phyloP scores from a whole-genome alignment of 1,140 invertebrate genomes.

The Heliothis subflexa region DNA sequence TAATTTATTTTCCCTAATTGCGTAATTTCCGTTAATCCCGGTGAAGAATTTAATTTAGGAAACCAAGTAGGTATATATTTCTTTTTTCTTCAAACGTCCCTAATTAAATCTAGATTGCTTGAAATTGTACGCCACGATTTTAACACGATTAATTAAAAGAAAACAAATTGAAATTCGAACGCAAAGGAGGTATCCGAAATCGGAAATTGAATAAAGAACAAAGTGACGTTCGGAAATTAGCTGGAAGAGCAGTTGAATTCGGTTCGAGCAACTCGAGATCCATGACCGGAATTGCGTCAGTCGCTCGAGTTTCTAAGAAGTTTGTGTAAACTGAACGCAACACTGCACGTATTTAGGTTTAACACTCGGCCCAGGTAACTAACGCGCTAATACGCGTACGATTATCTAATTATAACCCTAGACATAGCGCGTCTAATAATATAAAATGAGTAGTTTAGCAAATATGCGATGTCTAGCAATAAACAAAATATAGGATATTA shows the following conservation, averaged over 20 bases:
- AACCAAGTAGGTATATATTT: conserved; percentile 44
- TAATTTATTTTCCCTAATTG: conserved; percentile 70
- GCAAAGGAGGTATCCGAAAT: conserved; percentile 67
- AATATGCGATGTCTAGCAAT: conserved; percentile 19
- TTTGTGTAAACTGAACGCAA: conserved; percentile 73
- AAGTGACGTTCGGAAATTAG: conserved; percentile 85
- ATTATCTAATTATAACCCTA: conserved; percentile 38
- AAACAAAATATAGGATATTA: not conserved
- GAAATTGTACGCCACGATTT: conserved; percentile 46
- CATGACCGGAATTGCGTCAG: conserved; percentile 84
- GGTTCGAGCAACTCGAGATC: conserved; percentile 71
- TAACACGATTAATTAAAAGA: conserved; percentile 58
- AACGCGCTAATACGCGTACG: conserved; percentile 3
- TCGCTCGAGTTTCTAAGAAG: conserved; percentile 75
- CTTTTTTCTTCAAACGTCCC: conserved; percentile 50
- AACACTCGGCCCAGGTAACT: conserved; percentile 51
- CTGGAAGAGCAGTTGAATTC: conserved; percentile 81
- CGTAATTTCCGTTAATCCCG: conserved; percentile 67
- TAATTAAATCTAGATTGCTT: conserved; percentile 52
- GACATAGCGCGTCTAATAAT: conserved; percentile 12
- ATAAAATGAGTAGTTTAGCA: conserved; percentile 3
- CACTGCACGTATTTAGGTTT: conserved; percentile 71
- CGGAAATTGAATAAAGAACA: conserved; percentile 86
- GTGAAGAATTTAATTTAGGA: conserved; percentile 62
- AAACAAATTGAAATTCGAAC: conserved; percentile 65